Evolutionary conservation across 2,797 vertebrate species (phyloP), one percentile per base, ranked within the genome.

Genomic region (Acridotheres tristis): DNA sequence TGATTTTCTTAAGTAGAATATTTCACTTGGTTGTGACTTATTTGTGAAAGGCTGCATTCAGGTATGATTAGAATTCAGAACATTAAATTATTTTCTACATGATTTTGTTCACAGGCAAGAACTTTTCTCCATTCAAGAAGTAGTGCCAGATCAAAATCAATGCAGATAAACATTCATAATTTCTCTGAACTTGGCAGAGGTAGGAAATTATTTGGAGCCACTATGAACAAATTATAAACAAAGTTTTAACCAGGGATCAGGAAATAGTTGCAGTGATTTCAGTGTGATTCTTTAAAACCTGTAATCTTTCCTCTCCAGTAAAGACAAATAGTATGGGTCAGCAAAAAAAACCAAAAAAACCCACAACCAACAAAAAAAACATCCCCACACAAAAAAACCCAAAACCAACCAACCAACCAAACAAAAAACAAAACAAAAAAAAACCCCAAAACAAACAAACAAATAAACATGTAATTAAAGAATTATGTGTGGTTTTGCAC

Each of bases 401-500:
- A 34, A 34, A 34, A 34, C 34, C 34, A 34, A 34, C 34, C 34
- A 34, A 34, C 34, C 34, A 48, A 42, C 34, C 34, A 34, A 40
- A 47, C 36, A 13, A 2, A 73, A 26, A 23, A 38, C 18, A 45
- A 43, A 48, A 42, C 36, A 38, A 11, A 38, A 30, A n/a, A 40
- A 7, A 16, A 13, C 40, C 11, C 5, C 11, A 40, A 40, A 13
- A 13, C 40, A 45, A 8, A 7, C 12, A 32, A 65, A 13, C 2
- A 29, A 13, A 8, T 32, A 76, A 45, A 11, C 2, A 13, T 3
- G 5, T 9, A 55, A 55, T 61, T 51, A 86, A 57, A 5, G 18
- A 85, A 40, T 58, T 55, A 26, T 4, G 3, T 20, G 1, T 10
- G 1, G 0, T 68, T 72, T 72, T 36, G 5, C 9, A 51, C 8